Conservation (phyloP, 2,797 vertebrate species). For the Lepus townsendii region DNA sequence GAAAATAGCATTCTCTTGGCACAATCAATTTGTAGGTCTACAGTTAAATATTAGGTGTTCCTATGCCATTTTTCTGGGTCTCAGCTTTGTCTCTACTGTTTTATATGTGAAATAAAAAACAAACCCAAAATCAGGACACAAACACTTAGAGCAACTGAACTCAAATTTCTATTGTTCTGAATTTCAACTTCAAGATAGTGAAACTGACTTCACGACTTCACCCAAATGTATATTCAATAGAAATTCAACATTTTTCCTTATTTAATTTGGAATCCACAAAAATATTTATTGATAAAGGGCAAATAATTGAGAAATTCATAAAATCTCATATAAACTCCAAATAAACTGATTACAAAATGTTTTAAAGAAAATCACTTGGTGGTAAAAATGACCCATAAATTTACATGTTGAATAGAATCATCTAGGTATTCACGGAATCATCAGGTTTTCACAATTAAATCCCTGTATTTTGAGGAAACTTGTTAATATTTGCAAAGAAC, state of each 20-base stretch:
- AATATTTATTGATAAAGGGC: not conserved
- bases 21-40: not conserved
- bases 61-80: not conserved
- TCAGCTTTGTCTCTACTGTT: not conserved
- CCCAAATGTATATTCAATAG: not conserved
- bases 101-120: not conserved
- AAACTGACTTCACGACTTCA: not conserved
- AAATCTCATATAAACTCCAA: not conserved
- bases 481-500: not conserved
- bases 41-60: not conserved
- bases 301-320: conserved; percentile 16
- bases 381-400: not conserved
- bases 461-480: not conserved
- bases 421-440: too few species aligned
- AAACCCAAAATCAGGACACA: not conserved
- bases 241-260: not conserved
- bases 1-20: not conserved
- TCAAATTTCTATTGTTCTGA: not conserved
- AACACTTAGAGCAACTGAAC: not conserved
- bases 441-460: not conserved
- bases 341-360: not conserved
- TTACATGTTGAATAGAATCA: not conserved
- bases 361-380: not conserved
- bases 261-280: not conserved
- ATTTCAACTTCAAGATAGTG: not conserved